Evolutionary conservation across 2,888 invertebrate species (phyloP).

Genomic region (Folsomia manolachei): DNA sequence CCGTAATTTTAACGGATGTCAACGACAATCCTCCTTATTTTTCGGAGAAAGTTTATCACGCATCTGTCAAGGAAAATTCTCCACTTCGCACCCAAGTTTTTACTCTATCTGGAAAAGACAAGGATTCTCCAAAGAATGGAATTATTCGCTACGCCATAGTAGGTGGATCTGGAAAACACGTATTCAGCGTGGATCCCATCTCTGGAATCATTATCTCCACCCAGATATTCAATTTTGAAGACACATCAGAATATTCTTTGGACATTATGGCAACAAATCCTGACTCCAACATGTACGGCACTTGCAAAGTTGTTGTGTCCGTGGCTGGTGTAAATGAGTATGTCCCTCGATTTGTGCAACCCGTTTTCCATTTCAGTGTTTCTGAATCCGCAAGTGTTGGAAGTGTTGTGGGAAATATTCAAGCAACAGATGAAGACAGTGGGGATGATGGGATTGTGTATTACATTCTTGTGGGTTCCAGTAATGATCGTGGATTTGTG

Average conservation of each 20-base stretch:
- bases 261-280: slow-evolving; percentile 82
- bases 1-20: slow-evolving; percentile 83
- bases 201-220: slow-evolving; percentile 86
- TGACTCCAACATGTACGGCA: slow-evolving; percentile 68
- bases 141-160: slow-evolving; percentile 66
- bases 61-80: slow-evolving; percentile 81
- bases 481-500: slow-evolving; percentile 65
- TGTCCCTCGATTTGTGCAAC: slow-evolving; percentile 87
- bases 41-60: slow-evolving; percentile 74
- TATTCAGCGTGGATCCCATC: slow-evolving; percentile 80
- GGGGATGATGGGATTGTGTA: slow-evolving; percentile 75
- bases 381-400: slow-evolving; percentile 87
- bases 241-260: slow-evolving; percentile 63
- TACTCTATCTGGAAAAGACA: slow-evolving; percentile 79
- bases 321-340: slow-evolving; percentile 92
- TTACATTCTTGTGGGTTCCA: slow-evolving; percentile 76
- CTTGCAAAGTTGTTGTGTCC: slow-evolving; percentile 68
- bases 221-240: slow-evolving; percentile 72
- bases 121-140: slow-evolving; percentile 80
- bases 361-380: slow-evolving; percentile 87
- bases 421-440: slow-evolving; percentile 86
- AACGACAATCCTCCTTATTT: slow-evolving; percentile 90
- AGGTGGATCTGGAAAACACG: slow-evolving; percentile 69
- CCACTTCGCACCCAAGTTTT: slow-evolving; percentile 91
- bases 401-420: slow-evolving; percentile 80